A percentile compares a stretch with the other conserved stretches of the same genome.
These are phyloP conservation scores for Adelphocoris suturalis DNA, from an alignment of 2,888 invertebrate species.

Conservation along the genomic window DNA sequence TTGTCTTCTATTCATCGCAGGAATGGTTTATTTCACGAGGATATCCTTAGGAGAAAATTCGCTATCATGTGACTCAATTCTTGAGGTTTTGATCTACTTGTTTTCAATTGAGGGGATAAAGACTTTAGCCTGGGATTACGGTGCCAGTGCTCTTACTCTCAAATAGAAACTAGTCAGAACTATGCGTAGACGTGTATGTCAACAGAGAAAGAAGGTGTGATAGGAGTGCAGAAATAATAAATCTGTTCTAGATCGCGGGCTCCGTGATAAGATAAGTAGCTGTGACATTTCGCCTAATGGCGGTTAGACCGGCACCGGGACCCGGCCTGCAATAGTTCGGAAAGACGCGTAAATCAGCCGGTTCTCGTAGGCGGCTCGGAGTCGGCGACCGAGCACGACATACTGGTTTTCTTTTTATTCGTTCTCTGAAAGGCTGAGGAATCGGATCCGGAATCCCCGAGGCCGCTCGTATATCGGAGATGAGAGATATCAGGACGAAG, in stretches of 20 bases:
- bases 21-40: too few species aligned
- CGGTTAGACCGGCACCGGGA: neutral
- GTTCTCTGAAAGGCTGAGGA: neutral
- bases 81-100: too few species aligned
- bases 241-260: neutral
- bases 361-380: slow-evolving; percentile 25
- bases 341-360: slow-evolving; percentile 9
- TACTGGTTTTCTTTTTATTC: slow-evolving; percentile 1
- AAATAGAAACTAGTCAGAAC: too few species aligned
- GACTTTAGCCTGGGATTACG: too few species aligned
- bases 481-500: neutral
- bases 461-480: slow-evolving; percentile 3
- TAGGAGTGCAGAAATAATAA: neutral
- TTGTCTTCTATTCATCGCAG: too few species aligned
- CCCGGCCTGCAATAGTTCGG: neutral
- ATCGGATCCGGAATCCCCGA: slow-evolving; percentile 20
- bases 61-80: too few species aligned
- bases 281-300: slow-evolving; percentile 31
- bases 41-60: too few species aligned
- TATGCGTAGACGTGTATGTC: neutral
- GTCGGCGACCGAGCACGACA: slow-evolving; percentile 21
- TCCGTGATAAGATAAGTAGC: neutral
- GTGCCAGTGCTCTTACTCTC: too few species aligned
- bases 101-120: too few species aligned
- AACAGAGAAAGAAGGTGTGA: neutral